A percentile compares a stretch with the other conserved stretches of the same genome.
Evolutionary conservation across 2,113 vertebrate genomes (phyloP).

Genomic region (Hippotragus niger): DNA sequence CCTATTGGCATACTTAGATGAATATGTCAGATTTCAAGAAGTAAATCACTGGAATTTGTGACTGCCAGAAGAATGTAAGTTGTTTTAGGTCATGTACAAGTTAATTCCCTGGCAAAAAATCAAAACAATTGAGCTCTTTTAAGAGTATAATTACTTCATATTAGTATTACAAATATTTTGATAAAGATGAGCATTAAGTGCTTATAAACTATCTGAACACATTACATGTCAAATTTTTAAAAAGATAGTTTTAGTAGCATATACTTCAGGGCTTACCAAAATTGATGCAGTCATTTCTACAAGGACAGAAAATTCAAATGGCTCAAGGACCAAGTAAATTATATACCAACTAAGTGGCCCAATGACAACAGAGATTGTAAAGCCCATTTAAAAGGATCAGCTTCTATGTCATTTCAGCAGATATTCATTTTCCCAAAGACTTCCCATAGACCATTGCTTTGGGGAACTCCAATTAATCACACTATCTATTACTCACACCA

Average conservation of each 20-base stretch:
- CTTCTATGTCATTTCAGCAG: neutral
- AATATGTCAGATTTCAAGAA: neutral
- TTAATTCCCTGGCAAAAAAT: slow-evolving; percentile 15
- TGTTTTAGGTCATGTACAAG: neutral
- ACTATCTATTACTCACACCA: neutral
- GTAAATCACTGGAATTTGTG: neutral
- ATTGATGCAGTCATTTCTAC: neutral
- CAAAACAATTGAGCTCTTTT: neutral
- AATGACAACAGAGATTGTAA: neutral
- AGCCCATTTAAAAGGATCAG: neutral
- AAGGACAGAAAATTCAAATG: neutral
- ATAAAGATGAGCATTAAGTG: slow-evolving; percentile 24
- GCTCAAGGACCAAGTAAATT: neutral
- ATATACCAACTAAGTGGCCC: neutral
- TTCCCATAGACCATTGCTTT: neutral
- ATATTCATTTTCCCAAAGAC: neutral
- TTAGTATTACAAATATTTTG: slow-evolving; percentile 20
- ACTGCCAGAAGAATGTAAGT: neutral
- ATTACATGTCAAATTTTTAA: neutral
- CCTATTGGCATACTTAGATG: neutral
- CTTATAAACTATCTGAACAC: neutral
- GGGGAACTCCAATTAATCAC: neutral
- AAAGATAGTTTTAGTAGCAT: neutral
- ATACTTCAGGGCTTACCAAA: neutral
- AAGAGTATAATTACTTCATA: slow-evolving; percentile 1